Evolutionary conservation across 1,140 invertebrate genomes (phyloP).

Genomic region (Drosophila saltans): DNA sequence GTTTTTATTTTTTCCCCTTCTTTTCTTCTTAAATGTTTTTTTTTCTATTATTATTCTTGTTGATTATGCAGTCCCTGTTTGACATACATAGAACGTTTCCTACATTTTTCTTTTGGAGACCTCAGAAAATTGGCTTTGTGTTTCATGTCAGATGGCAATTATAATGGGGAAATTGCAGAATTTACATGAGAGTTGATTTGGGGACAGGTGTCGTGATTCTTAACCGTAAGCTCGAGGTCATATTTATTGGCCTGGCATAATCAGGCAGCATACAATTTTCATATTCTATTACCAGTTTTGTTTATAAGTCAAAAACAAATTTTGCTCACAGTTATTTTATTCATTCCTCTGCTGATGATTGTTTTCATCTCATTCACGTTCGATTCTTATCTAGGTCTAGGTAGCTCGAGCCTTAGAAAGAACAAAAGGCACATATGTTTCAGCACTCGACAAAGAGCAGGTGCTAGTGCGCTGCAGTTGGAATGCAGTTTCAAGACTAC

Average conservation of each 20-base stretch:
- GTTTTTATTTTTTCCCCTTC: slow-evolving; percentile 32
- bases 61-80: slow-evolving; percentile 19
- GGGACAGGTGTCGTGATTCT: slow-evolving; percentile 64
- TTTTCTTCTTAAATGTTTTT: slow-evolving; percentile 17
- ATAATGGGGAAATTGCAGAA: slow-evolving; percentile 52
- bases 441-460: slow-evolving; percentile 27
- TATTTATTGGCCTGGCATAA: slow-evolving; percentile 69
- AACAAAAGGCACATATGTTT: slow-evolving; percentile 38
- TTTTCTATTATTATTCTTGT: slow-evolving; percentile 33
- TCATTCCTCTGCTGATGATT: neutral
- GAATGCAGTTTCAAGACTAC: slow-evolving; percentile 9
- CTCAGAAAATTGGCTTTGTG: slow-evolving; percentile 25
- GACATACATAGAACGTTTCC: slow-evolving; percentile 29
- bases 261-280: slow-evolving; percentile 65
- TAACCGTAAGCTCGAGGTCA: slow-evolving; percentile 63
- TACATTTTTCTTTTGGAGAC: slow-evolving; percentile 17
- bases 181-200: slow-evolving; percentile 53
- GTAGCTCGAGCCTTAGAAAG: neutral
- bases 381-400: neutral
- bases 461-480: neutral
- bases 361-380: neutral
- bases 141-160: slow-evolving; percentile 74
- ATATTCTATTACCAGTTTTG: slow-evolving; percentile 37
- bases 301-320: slow-evolving; percentile 7
- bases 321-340: neutral